Evolutionary conservation across 2,888 invertebrate genomes (phyloP).

Genomic region (Xanthia icteritia): DNA sequence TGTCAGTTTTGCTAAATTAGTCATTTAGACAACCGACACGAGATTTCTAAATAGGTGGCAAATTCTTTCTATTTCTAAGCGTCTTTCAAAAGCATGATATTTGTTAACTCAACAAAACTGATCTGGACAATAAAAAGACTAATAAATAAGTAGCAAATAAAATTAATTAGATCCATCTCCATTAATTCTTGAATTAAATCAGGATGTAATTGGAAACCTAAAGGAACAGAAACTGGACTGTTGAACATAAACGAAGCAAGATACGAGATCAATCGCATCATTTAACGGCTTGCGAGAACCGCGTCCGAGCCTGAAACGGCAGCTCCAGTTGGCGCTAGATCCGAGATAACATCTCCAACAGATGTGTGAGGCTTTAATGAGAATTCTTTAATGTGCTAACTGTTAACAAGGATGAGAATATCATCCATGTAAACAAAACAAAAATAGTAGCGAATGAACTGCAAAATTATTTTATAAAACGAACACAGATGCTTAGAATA

Average conservation of each 20-base stretch:
- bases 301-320: slow-evolving; percentile 76
- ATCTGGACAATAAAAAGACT: background rate
- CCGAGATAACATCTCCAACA: slow-evolving; percentile 72
- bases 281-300: slow-evolving; percentile 77
- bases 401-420: slow-evolving; percentile 42
- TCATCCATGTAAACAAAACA: slow-evolving; percentile 2
- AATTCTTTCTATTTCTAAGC: background rate
- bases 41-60: background rate
- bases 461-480: background rate
- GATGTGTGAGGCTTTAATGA: slow-evolving; percentile 64
- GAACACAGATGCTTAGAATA: slow-evolving; percentile 33
- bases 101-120: background rate
- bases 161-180: slow-evolving; percentile 38
- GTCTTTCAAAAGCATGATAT: background rate
- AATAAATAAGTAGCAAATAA: slow-evolving; percentile 5
- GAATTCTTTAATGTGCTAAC: slow-evolving; percentile 44
- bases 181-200: slow-evolving; percentile 50
- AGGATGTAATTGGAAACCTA: slow-evolving; percentile 59
- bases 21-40: background rate
- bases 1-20: background rate
- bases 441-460: background rate
- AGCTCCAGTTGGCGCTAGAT: slow-evolving; percentile 74
- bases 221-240: slow-evolving; percentile 69
- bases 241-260: slow-evolving; percentile 78
- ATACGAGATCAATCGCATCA: slow-evolving; percentile 78